Base-by-base conservation (phyloP, 2,888 invertebrate genomes). In the Diaprepes abbreviatus region DNA sequence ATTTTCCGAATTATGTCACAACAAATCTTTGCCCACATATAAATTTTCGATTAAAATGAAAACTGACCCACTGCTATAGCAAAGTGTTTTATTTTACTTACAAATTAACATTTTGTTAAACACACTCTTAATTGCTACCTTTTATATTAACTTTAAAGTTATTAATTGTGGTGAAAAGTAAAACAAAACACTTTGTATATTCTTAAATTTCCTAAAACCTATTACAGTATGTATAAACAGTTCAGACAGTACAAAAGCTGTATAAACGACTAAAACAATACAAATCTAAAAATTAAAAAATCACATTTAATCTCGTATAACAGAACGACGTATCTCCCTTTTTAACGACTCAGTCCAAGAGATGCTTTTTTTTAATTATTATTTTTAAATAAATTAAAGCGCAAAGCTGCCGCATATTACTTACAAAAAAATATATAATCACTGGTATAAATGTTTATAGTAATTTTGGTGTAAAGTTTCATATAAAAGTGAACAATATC, bases 291-390 rank as follows among this genome's bases (percentile, higher is more conserved):
- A 69, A 68, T 71, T 60, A 63, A 68, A 65, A 74, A 71, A 74
- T 74, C 74, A 74, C 74, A 74, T 69, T 68, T 66, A 71, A 71
- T 72, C 63, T 71, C 70, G 59, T 54, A 68, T 65, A 66, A 72
- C 57, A 55, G 55, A 59, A 60, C 60, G 60, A 72, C 65, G 40
- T 64, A 67, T 52, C 57, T 45, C 31, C 36, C 28, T 19, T 19
- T 33, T 40, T 9, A n/a, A 6, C 33, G 24, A 57, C 9, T 59
- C 66, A 52, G 59, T 66, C 59, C 63, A 52, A 64, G 38, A 55
- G 54, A 38, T 64, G 12, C 31, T 38, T 40, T 36, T 38, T 28
- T 48, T 31, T n/a, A 12, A 7, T 12, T 6, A 7, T 28, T 28
- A 5, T n/a, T n/a, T n/a, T 31, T 40, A 40, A 66, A 66, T 66